phyloP scores from a whole-genome alignment of 1,140 invertebrate species.

The Brachionus rubens region DNA sequence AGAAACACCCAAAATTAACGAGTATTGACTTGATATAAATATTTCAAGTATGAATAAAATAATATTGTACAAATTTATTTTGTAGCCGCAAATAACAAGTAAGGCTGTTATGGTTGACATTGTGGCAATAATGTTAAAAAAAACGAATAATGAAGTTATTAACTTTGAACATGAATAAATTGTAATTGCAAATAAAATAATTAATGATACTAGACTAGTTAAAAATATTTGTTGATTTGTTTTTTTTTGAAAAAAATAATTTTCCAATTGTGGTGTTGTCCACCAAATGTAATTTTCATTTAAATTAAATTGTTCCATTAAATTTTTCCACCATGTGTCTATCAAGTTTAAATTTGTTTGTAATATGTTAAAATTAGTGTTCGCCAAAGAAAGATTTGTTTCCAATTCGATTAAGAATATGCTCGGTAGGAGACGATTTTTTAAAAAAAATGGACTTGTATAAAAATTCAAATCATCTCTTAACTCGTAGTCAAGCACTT shows the following conservation, averaged over 20 bases:
- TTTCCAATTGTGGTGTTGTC: slow-evolving; percentile 21
- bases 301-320: not conserved
- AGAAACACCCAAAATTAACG: not conserved
- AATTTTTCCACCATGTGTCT: slow-evolving; percentile 20
- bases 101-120: not conserved
- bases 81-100: not conserved
- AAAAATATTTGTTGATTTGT: not conserved
- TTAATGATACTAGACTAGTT: not conserved
- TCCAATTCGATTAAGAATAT: not conserved
- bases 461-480: not conserved
- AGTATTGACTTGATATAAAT: not conserved
- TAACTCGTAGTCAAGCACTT: not conserved
- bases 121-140: not conserved
- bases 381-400: not conserved
- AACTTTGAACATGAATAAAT: slow-evolving; percentile 29
- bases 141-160: not conserved
- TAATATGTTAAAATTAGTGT: not conserved
- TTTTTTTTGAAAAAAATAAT: slow-evolving; percentile 37
- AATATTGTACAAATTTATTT: slow-evolving; percentile 5
- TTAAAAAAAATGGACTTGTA: slow-evolving; percentile 3
- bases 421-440: not conserved
- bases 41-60: slow-evolving; percentile 16
- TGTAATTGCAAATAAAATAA: not conserved
- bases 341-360: not conserved
- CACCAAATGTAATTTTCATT: slow-evolving; percentile 37